Percentiles rank a stretch among this genome's conserved stretches.
phyloP scores from a whole-genome alignment of 1,140 invertebrate genomes.

The Ceratina calcarata region DNA sequence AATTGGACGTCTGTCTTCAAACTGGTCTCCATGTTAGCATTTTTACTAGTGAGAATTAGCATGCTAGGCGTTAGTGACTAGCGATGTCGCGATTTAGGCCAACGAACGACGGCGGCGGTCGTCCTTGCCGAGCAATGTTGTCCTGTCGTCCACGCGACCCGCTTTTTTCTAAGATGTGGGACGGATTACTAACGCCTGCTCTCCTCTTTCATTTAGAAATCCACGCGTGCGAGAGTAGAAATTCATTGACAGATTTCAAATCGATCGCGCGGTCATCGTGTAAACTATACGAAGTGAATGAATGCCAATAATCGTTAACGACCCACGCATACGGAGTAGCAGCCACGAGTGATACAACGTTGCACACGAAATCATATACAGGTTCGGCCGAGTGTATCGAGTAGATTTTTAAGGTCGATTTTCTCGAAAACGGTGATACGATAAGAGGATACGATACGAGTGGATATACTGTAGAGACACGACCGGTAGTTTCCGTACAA shows the following conservation, averaged over 20 bases:
- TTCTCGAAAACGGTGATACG: too few relatives aligned
- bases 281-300: too few relatives aligned
- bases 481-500: not conserved
- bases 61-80: conserved; percentile 47
- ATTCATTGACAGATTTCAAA: conserved; percentile 28
- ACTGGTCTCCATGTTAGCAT: conserved; percentile 28
- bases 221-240: conserved; percentile 12
- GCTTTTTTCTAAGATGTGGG: conserved; percentile 55
- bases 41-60: conserved; percentile 55
- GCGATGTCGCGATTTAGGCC: conserved; percentile 55
- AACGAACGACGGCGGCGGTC: conserved; percentile 48
- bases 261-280: not conserved
- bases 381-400: too few relatives aligned
- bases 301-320: not conserved
- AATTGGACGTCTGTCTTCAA: too few relatives aligned
- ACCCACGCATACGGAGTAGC: not conserved
- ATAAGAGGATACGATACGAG: too few relatives aligned
- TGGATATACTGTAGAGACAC: too few relatives aligned
- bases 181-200: conserved; percentile 38
- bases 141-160: conserved; percentile 56
- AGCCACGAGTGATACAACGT: too few relatives aligned
- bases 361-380: too few relatives aligned
- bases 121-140: conserved; percentile 58
- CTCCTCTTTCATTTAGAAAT: conserved; percentile 41
- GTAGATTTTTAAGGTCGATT: too few relatives aligned